Percentiles rank a stretch among this genome's conserved stretches.
Conservation (phyloP, 2,797 vertebrate species). For the Argentina silus region DNA sequence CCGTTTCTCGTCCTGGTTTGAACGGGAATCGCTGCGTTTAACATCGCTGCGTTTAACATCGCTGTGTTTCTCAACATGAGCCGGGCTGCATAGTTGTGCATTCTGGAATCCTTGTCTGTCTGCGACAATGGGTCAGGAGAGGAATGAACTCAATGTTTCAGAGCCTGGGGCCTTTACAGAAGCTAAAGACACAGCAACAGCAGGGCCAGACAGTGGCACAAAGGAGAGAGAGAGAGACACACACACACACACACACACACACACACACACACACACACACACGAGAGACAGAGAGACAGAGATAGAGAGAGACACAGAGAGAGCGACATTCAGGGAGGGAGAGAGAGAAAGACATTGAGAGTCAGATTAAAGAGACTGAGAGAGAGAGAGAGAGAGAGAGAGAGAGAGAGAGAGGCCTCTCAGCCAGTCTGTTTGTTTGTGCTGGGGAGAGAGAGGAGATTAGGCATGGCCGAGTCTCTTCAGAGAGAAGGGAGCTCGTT, state of each 20-base stretch:
- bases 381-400: conserved; percentile 1
- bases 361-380: not conserved
- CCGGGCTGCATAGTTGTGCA: too few species aligned
- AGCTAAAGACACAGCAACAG: not conserved
- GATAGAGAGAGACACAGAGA: not conserved
- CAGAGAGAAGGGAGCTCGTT: conserved; percentile 9
- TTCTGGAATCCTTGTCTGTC: too few species aligned
- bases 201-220: not conserved
- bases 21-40: not conserved
- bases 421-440: too few species aligned
- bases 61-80: too few species aligned
- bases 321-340: not conserved
- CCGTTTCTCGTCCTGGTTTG: not conserved
- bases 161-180: not conserved
- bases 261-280: not conserved
- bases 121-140: not conserved
- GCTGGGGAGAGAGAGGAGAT: not conserved
- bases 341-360: conserved; percentile 30
- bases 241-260: conserved; percentile 9
- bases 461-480: too few species aligned
- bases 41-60: not conserved
- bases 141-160: not conserved
- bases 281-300: not conserved
- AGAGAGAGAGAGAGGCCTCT: conserved; percentile 20
- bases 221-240: conserved; percentile 2